Conservation (phyloP, 2,888 invertebrate species). For the Sminthurides aquaticus region DNA sequence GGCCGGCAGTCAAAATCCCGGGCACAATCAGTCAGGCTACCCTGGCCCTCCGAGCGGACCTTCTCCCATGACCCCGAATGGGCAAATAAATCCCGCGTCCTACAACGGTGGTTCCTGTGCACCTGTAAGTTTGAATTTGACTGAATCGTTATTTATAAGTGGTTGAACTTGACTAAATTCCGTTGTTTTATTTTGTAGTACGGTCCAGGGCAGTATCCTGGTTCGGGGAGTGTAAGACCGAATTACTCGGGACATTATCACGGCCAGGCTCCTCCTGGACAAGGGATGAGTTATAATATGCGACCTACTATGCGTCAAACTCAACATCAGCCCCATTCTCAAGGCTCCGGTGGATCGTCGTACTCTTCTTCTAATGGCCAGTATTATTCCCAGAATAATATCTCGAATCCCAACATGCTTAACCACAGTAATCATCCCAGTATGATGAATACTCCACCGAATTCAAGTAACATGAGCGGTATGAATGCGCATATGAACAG, state of each 20-base stretch:
- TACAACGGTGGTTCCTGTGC: constrained; percentile 41
- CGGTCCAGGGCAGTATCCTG: constrained; percentile 25
- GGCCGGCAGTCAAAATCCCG: constrained; percentile 19
- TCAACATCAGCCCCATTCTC: constrained; percentile 16
- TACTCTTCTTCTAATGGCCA: constrained; percentile 31
- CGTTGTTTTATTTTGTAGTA: constrained; percentile 13
- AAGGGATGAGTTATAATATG: constrained; percentile 12
- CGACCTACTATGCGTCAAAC: constrained; percentile 14
- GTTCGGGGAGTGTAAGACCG: constrained; percentile 22
- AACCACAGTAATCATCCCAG: constrained; percentile 28
- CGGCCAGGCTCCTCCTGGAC: constrained; percentile 20
- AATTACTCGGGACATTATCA: constrained; percentile 29
- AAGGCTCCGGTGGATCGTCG: constrained; percentile 15
- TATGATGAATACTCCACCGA: constrained; percentile 25
- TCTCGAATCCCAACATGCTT: constrained; percentile 35
- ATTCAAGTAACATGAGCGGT: constrained; percentile 27
- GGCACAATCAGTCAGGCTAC: constrained; percentile 30
- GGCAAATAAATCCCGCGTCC: constrained; percentile 33
- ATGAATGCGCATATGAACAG: constrained; percentile 56
- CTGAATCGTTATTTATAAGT: too few relatives aligned
- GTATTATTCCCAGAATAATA: constrained; percentile 34
- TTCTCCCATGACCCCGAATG: constrained; percentile 29
- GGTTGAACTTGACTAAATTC: too few relatives aligned
- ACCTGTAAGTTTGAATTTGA: constrained; percentile 36
- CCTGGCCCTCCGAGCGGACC: constrained; percentile 33